Evolutionary conservation across 1,140 invertebrate genomes (phyloP), one percentile per base, ranked within the genome.

Genomic region (Homalodisca vitripennis): DNA sequence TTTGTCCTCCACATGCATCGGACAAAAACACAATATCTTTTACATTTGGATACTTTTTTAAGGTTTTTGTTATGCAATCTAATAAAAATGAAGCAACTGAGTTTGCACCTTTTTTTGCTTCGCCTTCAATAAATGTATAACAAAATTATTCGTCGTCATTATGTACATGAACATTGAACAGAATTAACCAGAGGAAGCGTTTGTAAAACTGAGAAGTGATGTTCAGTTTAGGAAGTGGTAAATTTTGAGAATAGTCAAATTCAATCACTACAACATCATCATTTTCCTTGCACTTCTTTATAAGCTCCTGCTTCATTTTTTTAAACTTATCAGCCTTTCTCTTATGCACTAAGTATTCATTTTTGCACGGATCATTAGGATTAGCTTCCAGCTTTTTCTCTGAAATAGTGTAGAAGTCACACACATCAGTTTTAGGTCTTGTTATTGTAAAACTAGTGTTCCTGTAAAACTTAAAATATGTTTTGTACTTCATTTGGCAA

Each of bases 181-280:
- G 2, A 55, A 69, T 64, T 17, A 71, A 31, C 70, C 70, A 69
- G 3, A 69, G 34, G 17, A 71, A 47, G 30, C 67, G 2, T 41
- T 69, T 69, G 31, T 71, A 71, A 69, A 71, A 71, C 46, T 71
- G 70, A 13, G 30, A 22, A 24, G 34, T 71, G 17, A 69, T 60
- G 20, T 22, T 69, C 14, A 71, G 31, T 55, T 69, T 69, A 22
- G 70, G 70, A 20, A 69, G 46, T 14, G 70, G 60, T 22, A 53
- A 29, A 57, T 71, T 71, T 53, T 71, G 70, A 22, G 34, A 47
- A 32, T 71, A 71, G 48, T 69, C 70, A 64, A 71, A 71, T 41
- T 71, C 70, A 17, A 71, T 34, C 1, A 71, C 70, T 1, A 69
- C 26, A 26, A 51, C 26, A 24, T 26, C 29, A n/a, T n/a, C n/a